Evolutionary conservation across 2,113 vertebrate species (phyloP).

Genomic region (Falcunculus frontatus): DNA sequence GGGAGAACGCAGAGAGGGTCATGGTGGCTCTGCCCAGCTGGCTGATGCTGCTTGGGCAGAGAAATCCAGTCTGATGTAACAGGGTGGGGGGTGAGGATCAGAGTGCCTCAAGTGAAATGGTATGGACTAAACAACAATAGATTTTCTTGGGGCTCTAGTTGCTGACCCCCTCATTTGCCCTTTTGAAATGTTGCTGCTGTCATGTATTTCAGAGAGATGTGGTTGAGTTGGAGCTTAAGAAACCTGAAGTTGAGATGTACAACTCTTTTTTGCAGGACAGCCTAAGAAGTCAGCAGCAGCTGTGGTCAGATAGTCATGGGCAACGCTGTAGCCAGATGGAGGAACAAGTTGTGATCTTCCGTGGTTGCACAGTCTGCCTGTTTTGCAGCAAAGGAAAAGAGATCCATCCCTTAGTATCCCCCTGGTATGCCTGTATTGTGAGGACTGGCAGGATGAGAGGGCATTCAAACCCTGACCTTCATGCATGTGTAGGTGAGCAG

Average conservation of each 20-base stretch:
- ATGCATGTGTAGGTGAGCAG: background rate
- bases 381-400: background rate
- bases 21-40: no score
- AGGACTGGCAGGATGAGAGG: background rate
- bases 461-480: background rate
- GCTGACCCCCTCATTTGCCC: background rate
- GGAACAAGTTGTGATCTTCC: background rate
- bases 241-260: background rate
- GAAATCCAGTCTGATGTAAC: background rate
- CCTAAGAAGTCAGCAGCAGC: background rate
- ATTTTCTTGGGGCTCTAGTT: background rate
- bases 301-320: background rate
- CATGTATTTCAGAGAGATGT: background rate
- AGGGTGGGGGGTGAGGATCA: rapidly evolving
- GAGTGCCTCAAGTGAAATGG: background rate
- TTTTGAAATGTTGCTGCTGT: background rate
- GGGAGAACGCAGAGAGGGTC: background rate
- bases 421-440: no score
- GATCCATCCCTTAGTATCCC: background rate
- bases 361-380: background rate
- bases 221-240: background rate
- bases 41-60: background rate
- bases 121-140: rapidly evolving
- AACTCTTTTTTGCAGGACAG: background rate
- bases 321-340: rapidly evolving